These are phyloP conservation scores for Zaprionus davidi DNA, from an alignment of 1,140 invertebrate genomes.

Conservation along the genomic window DNA sequence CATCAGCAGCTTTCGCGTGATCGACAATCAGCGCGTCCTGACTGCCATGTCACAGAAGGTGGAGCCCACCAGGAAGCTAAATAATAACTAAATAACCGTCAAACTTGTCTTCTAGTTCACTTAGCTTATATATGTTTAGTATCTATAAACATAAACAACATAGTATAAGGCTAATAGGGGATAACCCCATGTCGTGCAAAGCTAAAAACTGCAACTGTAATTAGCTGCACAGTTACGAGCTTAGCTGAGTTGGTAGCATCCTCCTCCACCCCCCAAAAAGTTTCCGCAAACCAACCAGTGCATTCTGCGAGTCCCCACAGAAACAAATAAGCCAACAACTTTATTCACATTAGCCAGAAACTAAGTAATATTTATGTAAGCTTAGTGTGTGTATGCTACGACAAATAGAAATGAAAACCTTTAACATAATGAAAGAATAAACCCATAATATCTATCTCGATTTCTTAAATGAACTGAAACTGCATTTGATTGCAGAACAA, in stretches of 20 bases:
- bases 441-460: constrained; percentile 48
- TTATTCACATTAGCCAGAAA: constrained; percentile 54
- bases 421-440: constrained; percentile 1
- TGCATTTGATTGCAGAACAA: constrained; percentile 23
- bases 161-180: constrained; percentile 4
- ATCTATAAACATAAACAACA: constrained; percentile 16
- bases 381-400: constrained; percentile 32
- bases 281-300: constrained; percentile 54
- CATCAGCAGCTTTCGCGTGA: constrained; percentile 89
- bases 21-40: constrained; percentile 91
- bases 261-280: constrained; percentile 17
- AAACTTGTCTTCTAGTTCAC: constrained; percentile 29
- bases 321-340: constrained; percentile 46
- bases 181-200: constrained; percentile 33
- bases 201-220: constrained; percentile 35
- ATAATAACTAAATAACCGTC: constrained; percentile 15
- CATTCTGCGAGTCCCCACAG: constrained; percentile 34
- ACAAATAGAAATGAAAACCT: constrained; percentile 11
- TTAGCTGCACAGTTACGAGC: constrained; percentile 71
- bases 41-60: constrained; percentile 90
- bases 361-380: constrained; percentile 51
- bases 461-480: constrained; percentile 66
- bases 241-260: constrained; percentile 60
- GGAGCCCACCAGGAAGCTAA: constrained; percentile 85
- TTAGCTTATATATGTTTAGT: constrained; percentile 42